Conservation (phyloP, 37 sponge, comb jelly and placozoan genomes). For the Beroe ovata region DNA sequence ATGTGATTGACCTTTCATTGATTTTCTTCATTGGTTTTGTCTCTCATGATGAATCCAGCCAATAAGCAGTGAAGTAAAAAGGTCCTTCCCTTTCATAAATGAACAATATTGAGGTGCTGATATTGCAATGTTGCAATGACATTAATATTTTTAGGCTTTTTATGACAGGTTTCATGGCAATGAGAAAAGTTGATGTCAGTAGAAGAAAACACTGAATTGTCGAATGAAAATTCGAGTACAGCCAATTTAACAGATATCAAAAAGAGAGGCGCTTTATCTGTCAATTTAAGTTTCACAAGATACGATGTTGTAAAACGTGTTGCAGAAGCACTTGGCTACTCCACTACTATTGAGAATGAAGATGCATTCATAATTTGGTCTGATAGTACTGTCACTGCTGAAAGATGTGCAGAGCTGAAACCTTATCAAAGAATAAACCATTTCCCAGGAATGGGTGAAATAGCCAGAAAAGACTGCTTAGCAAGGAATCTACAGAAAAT, state of each 20-base stretch:
- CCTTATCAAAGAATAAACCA: slow-evolving; percentile 80
- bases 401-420: slow-evolving; percentile 63
- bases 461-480: slow-evolving; percentile 80
- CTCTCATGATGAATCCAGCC: no score
- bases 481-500: slow-evolving; percentile 85
- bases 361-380: slow-evolving; percentile 63
- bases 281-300: background rate
- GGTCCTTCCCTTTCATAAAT: no score
- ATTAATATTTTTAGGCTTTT: no score
- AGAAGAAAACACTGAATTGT: background rate
- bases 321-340: slow-evolving; percentile 74
- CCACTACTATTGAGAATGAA: slow-evolving; percentile 59
- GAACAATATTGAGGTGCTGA: no score
- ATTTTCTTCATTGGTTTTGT: no score
- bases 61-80: no score
- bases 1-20: no score
- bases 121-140: no score
- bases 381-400: slow-evolving; percentile 13
- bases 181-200: background rate
- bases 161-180: no score
- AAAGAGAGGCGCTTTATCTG: slow-evolving; percentile 11
- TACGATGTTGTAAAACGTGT: slow-evolving; percentile 68
- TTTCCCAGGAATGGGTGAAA: slow-evolving; percentile 93
- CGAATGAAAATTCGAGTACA: background rate
- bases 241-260: background rate